Evolutionary conservation across 1,140 invertebrate species (phyloP), one percentile per base, ranked within the genome.

Genomic region (Radopholus similis): DNA sequence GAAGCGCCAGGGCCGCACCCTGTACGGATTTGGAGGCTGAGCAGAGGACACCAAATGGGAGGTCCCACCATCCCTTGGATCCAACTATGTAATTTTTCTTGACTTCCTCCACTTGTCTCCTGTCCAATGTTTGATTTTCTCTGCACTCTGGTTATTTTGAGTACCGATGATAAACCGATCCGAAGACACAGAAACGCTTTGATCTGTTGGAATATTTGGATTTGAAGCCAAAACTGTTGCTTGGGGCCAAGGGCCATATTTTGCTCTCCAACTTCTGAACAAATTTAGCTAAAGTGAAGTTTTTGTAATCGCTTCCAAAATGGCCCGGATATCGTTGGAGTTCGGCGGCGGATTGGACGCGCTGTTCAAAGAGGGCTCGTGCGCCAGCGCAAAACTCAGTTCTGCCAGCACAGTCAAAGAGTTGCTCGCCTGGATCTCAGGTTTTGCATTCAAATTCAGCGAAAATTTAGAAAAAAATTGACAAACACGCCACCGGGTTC

Each of bases 1-100:
- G 71, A 92, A 91, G 83, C 84, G 90, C 54, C 90, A 91, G 85
- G 90, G 90, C 35, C 85, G 89, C 54, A 88, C 86, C 37, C 78
- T 87, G 18, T 87, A 87, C 78, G 86, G 87, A 71, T 88, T 88
- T 73, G 87, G 87, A 38, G 86, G 86, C 75, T 87, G 85, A 83
- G 68, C 37, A 18, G 18, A 6, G 51, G 34, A 55, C 63, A 28
- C 11, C 21, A 30, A 30, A 11, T 49, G 55, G 18, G 38, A 28
- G 4, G 32, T n/a, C n/a, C n/a, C n/a, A n/a, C n/a, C n/a, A n/a
- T n/a, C n/a, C n/a, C n/a, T n/a, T n/a, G 23, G 13, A 9, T 64
- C n/a, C 56, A 11, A 35, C n/a, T n/a, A n/a, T n/a, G n/a, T n/a
- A n/a, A n/a, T n/a, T n/a, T n/a, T n/a, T n/a, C n/a, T n/a, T n/a